Evolutionary conservation across 2,888 invertebrate genomes (phyloP), one percentile per base, ranked within the genome.

Genomic region (Bugulina stolonifera): DNA sequence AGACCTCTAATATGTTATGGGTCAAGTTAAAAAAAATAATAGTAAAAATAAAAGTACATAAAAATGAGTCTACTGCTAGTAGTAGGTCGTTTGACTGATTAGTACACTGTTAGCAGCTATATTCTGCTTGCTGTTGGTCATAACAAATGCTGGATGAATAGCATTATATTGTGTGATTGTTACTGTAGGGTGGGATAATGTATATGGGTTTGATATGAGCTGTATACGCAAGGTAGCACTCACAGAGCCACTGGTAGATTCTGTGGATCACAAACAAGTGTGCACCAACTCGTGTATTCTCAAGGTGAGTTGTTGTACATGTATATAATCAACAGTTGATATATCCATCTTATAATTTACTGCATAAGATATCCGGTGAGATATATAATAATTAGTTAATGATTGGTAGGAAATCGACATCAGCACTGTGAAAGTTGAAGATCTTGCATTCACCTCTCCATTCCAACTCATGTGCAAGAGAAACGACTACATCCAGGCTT

Each of bases 131-230:
- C n/a, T n/a, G n/a, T n/a, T n/a, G n/a, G n/a, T n/a, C n/a, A n/a
- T n/a, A n/a, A n/a, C n/a, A n/a, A n/a, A n/a, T n/a, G n/a, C n/a
- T n/a, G n/a, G n/a, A n/a, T n/a, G n/a, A n/a, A n/a, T n/a, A n/a
- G n/a, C n/a, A n/a, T n/a, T n/a, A n/a, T n/a, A n/a, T 10, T 23
- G 34, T 35, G n/a, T 32, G 35, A 35, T n/a, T 54, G 64, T 22
- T 34, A 54, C 77, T 79, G 27, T 77, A 85, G 87, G 87, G 97
- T 99, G 99, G 99, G 96, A 98, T 81, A 94, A 94, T 86, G 99
- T 99, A 0, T 99, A 99, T 81, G 99, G 99, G 71, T 99, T 99
- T 83, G 94, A 99, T 85, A 99, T 99, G 99, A 94, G 94, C 79
- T 94, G 94, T 78, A 98, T 99, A 83, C 89, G 97, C 72, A 93